Base-by-base conservation (phyloP, 2,113 vertebrate species). In the Xiphias gladius region DNA sequence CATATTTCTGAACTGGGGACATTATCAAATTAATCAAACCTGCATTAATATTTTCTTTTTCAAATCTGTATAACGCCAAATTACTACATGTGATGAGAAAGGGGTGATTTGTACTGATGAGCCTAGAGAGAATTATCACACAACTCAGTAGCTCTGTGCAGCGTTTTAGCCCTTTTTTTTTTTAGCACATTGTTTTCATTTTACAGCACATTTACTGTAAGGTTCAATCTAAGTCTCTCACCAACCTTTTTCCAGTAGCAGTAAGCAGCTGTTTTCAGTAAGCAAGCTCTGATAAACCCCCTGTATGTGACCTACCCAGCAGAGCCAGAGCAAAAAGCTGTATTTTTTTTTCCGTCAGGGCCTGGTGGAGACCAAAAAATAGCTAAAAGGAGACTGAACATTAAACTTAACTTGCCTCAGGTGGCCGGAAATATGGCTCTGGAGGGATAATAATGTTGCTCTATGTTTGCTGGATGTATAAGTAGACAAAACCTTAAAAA, bases 361-460 rank as follows among this genome's bases (percentile, higher is more conserved):
- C 55, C 5, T 43, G n/a, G 63, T 48, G 62, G 41, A 67, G 52
- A 59, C 48, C 28, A 69, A 70, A 76, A 32, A 17, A 41, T 48
- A 41, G 43, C 46, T 24, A 63, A 46, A 62, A 69, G 1, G 4
- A 50, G 26, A 30, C 7, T 48, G 2, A 37, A 55, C 10, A 55
- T 28, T 17, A 58, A 6, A 14, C 26, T 28, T 58, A 6, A 28
- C 17, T 58, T 14, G 28, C 55, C 14, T 28, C 14, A 2, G 22
- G 1, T 57, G n/a, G 9, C 11, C 54, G 26, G 54, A 57, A 57
- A 58, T 26, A 14, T 57, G 55, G n/a, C 37, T 65, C 2, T 14
- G 8, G 22, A 65, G 7, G 3, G 39, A 41, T 39, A 22, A 26
- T 65, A 4, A 3, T 65, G 39, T 17, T 65, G 55, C n/a, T 65